Conservation (phyloP, 2,888 invertebrate species). For the Acrocyrtus sp. region DNA sequence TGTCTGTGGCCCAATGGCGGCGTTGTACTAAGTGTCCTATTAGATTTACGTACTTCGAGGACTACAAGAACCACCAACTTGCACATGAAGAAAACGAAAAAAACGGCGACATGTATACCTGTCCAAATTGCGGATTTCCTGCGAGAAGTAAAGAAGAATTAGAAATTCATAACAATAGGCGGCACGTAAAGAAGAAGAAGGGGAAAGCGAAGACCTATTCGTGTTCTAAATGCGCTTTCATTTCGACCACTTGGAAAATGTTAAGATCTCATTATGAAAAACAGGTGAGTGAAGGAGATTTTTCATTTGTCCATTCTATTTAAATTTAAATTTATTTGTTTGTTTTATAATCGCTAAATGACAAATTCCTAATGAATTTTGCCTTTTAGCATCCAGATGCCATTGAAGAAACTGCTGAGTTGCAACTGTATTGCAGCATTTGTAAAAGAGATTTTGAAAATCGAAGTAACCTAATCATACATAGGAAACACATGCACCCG, state of each 20-base stretch:
- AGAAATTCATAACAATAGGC: too few species aligned
- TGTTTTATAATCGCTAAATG: neutral
- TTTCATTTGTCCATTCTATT: neutral
- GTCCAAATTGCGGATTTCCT: neutral
- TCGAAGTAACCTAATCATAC: neutral
- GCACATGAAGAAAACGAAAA: conserved; percentile 4
- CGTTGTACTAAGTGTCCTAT: neutral
- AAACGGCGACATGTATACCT: neutral
- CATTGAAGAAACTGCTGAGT: neutral
- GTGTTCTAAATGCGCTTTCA: conserved; percentile 5
- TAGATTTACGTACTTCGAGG: neutral
- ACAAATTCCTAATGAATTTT: too few species aligned
- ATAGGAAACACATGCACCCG: conserved; percentile 6
- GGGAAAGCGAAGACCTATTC: neutral
- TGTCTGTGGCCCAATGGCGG: neutral
- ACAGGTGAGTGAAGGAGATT: too few species aligned
- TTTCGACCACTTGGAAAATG: neutral
- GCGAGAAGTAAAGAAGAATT: neutral
- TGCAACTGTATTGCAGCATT: neutral
- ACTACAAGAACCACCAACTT: neutral
- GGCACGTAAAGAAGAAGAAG: neutral
- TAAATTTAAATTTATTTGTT: neutral
- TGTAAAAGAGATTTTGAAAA: neutral
- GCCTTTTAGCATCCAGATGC: conserved; percentile 6
- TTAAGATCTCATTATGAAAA: neutral